Percentiles rank a stretch among this genome's conserved stretches.
phyloP scores from a whole-genome alignment of 2,797 vertebrate genomes.

The Pteronotus mesoamericanus region DNA sequence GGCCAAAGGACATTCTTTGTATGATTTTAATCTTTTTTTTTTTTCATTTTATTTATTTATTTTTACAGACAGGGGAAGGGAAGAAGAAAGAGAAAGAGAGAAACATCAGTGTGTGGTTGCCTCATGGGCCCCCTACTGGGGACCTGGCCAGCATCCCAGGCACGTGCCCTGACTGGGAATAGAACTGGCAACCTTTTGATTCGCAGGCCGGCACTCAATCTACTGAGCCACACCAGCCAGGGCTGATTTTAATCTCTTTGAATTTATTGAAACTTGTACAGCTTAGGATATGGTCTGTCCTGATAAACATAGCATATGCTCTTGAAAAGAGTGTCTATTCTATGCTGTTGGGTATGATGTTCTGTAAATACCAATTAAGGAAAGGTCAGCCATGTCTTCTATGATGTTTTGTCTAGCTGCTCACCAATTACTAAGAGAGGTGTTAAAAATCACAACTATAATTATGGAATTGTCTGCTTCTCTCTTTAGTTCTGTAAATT shows the following conservation, averaged over 20 bases:
- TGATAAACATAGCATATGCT: not conserved
- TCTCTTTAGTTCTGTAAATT: not conserved
- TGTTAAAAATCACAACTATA: not conserved
- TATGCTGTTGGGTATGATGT: not conserved
- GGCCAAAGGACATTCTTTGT: no score
- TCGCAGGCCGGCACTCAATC: no score
- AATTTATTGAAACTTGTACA: not conserved
- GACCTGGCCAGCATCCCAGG: no score
- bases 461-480: not conserved
- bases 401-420: not conserved
- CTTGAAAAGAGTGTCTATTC: not conserved
- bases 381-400: not conserved
- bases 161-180: no score
- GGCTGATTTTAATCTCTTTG: not conserved
- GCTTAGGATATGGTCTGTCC: no score
- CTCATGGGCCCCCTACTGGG: no score
- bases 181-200: no score
- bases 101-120: no score
- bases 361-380: not conserved
- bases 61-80: no score
- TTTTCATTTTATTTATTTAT: no score
- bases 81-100: no score
- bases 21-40: not conserved
- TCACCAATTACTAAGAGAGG: not conserved
- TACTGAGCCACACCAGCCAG: no score